These are phyloP conservation scores for Hippasteria phrygiana DNA, from an alignment of 53 echinoderm and acorn worm genomes.

Conservation along the genomic window DNA sequence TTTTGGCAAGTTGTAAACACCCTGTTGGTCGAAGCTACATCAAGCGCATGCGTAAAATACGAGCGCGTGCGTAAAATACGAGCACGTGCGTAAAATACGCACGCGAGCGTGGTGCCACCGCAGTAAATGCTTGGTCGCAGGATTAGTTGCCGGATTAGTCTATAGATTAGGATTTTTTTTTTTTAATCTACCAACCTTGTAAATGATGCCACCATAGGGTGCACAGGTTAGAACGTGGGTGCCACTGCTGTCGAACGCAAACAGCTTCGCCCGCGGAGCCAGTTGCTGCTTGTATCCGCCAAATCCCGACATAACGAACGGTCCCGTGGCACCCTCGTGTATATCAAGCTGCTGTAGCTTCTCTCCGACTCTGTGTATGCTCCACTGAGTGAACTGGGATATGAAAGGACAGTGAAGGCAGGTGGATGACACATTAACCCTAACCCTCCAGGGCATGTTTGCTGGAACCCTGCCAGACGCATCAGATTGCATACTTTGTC, in stretches of 20 bases:
- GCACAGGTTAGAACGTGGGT: conserved; percentile 95
- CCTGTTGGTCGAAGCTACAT: too few species aligned
- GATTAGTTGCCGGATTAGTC: too few species aligned
- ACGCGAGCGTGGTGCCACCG: too few species aligned
- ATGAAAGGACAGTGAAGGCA: not conserved
- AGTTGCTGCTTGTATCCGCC: conserved; percentile 96
- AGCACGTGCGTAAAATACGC: too few species aligned
- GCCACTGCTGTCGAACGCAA: conserved; percentile 95
- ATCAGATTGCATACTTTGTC: too few species aligned
- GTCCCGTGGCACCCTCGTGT: conserved; percentile 96
- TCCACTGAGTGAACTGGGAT: conserved; percentile 90
- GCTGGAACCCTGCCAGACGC: too few species aligned
- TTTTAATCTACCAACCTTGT: conserved; percentile 71
- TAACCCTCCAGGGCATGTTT: too few species aligned
- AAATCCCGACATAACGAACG: conserved; percentile 94
- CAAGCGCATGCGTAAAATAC: too few species aligned
- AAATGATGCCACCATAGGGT: conserved; percentile 88
- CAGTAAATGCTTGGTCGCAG: too few species aligned
- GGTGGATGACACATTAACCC: too few species aligned
- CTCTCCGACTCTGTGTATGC: conserved; percentile 79
- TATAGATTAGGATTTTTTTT: not conserved
- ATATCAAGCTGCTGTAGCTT: conserved; percentile 79
- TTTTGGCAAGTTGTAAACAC: too few species aligned
- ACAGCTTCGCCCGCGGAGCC: conserved; percentile 89
- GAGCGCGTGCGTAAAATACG: too few species aligned